Evolutionary conservation across 2,888 invertebrate species (phyloP).

Genomic region (Ectropis crepuscularia): DNA sequence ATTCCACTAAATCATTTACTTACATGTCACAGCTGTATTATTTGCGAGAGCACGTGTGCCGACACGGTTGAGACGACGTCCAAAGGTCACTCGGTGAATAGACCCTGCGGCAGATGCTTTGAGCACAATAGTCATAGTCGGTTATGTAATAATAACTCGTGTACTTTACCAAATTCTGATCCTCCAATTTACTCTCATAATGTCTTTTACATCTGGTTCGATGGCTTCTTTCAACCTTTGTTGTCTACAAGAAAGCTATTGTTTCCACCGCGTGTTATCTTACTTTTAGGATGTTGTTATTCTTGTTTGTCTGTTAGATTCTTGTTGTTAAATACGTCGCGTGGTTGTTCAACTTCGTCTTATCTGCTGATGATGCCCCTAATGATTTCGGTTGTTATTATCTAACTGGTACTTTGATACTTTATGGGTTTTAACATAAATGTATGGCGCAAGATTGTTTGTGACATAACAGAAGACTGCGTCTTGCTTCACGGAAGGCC

Average conservation of each 20-base stretch:
- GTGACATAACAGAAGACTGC: conserved; percentile 47
- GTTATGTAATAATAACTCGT: conserved; percentile 55
- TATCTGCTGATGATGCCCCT: conserved; percentile 32
- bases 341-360: conserved; percentile 35
- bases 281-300: conserved; percentile 36
- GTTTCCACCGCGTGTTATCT: conserved; percentile 47
- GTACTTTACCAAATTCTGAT: conserved; percentile 37
- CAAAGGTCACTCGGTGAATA: conserved; percentile 76
- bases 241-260: conserved; percentile 56
- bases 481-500: conserved; percentile 49
- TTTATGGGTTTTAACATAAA: conserved; percentile 29
- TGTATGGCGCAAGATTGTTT: conserved; percentile 39
- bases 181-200: conserved; percentile 21
- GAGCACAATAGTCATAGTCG: conserved; percentile 55
- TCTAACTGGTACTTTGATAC: conserved; percentile 25
- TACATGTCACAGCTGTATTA: conserved; percentile 44
- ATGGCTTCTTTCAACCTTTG: conserved; percentile 57
- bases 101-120: conserved; percentile 68
- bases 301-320: no score
- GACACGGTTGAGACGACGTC: conserved; percentile 38
- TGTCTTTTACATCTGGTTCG: conserved; percentile 44
- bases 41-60: conserved; percentile 66
- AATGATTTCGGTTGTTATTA: conserved; percentile 40
- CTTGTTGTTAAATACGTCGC: conserved; percentile 40
- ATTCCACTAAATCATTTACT: conserved; percentile 36